These are phyloP conservation scores for Diarsia dahlii DNA, from an alignment of 2,888 invertebrate genomes.

Conservation along the genomic window DNA sequence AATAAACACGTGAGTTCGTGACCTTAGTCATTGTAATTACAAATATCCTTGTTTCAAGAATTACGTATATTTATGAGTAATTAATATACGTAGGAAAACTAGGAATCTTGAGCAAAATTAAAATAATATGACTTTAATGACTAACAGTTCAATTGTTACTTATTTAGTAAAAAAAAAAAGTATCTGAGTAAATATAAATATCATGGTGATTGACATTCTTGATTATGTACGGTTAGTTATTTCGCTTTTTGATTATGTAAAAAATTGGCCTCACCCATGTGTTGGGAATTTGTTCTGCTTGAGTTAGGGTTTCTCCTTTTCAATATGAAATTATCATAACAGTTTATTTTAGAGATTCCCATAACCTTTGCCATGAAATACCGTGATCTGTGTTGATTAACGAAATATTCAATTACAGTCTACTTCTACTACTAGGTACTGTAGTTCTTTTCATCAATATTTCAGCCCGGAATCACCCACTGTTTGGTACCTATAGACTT, in stretches of 20 bases:
- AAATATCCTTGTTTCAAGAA: conserved; percentile 55
- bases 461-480: no score
- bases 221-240: conserved; percentile 15
- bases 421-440: no score
- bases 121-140: conserved; percentile 25
- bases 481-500: no score
- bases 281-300: background rate
- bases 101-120: conserved; percentile 17
- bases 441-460: no score
- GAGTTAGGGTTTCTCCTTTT: background rate
- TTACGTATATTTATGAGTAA: conserved; percentile 48
- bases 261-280: background rate
- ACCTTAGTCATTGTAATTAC: conserved; percentile 52
- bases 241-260: background rate
- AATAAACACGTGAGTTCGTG: conserved; percentile 29
- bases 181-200: conserved; percentile 27
- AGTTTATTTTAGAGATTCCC: background rate
- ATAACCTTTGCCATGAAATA: background rate
- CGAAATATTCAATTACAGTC: background rate
- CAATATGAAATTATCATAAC: background rate
- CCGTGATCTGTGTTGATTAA: background rate
- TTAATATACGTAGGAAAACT: conserved; percentile 28
- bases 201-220: conserved; percentile 11
- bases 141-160: conserved; percentile 25
- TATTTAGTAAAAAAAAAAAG: background rate